Conservation (phyloP, 2,113 vertebrate genomes). For the Nesoenas mayeri region DNA sequence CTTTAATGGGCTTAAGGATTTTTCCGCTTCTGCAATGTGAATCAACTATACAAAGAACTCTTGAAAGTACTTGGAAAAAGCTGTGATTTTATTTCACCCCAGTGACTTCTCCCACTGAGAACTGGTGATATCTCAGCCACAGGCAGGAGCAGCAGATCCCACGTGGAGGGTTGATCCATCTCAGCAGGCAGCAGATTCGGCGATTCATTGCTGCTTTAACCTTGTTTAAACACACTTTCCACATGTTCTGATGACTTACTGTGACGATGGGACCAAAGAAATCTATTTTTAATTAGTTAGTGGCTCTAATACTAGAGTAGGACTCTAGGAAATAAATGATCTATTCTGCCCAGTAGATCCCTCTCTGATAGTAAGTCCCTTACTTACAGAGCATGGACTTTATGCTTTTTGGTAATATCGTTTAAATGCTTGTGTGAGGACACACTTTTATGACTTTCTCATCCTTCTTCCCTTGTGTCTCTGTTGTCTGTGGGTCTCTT, state of each 20-base stretch:
- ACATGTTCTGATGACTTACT: neutral
- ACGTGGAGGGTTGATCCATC: neutral
- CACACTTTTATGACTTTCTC: neutral
- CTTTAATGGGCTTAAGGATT: slow-evolving; percentile 36
- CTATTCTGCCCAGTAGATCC: neutral
- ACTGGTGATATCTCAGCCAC: neutral
- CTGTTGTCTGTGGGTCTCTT: neutral
- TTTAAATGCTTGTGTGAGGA: neutral
- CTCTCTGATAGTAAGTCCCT: neutral
- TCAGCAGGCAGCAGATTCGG: neutral
- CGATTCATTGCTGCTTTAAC: neutral
- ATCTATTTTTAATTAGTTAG: neutral
- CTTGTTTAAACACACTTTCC: neutral
- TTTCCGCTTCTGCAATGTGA: slow-evolving; percentile 17
- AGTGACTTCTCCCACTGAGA: neutral
- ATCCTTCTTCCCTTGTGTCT: neutral
- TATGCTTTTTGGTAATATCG: neutral
- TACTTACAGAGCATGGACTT: neutral
- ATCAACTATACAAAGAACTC: slow-evolving; percentile 21
- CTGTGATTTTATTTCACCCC: neutral
- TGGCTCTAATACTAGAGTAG: neutral
- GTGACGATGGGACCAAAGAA: neutral
- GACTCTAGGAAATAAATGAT: neutral
- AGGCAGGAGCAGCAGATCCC: neutral
- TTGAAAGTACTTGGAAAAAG: neutral